phyloP scores from a whole-genome alignment of 2,797 vertebrate genomes.

The Poeciliopsis infans region DNA sequence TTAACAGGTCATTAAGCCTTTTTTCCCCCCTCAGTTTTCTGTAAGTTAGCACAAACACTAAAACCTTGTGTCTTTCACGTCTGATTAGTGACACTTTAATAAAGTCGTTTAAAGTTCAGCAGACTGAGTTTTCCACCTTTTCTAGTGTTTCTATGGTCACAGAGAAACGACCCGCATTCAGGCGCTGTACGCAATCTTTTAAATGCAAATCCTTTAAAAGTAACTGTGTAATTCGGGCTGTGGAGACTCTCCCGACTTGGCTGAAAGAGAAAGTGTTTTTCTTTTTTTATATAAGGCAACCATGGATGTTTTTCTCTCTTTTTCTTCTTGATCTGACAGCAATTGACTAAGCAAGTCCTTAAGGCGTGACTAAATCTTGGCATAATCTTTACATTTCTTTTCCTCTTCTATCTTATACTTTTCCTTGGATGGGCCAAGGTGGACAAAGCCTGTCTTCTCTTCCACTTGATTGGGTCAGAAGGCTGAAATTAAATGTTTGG shows the following conservation, averaged over 20 bases:
- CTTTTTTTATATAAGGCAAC: conserved; percentile 68
- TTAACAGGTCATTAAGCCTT: conserved; percentile 89
- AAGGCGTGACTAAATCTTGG: conserved; percentile 88
- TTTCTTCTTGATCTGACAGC: conserved; percentile 89
- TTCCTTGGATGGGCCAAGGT: conserved; percentile 79
- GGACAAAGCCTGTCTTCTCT: conserved; percentile 87
- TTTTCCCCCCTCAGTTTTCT: conserved; percentile 81
- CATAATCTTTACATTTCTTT: conserved; percentile 88
- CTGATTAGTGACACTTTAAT: conserved; percentile 99
- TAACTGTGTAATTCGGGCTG: conserved; percentile 89
- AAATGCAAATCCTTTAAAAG: conserved; percentile 94
- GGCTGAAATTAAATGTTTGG: conserved; percentile 84
- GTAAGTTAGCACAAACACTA: conserved; percentile 88
- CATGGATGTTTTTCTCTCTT: conserved; percentile 81
- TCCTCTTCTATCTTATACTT: conserved; percentile 56
- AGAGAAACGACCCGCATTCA: conserved; percentile 89
- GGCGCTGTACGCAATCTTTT: conserved; percentile 86
- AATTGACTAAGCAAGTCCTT: conserved; percentile 86
- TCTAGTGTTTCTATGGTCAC: conserved; percentile 96
- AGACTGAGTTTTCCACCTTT: conserved; percentile 98
- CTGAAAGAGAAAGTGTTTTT: conserved; percentile 77
- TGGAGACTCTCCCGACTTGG: conserved; percentile 82
- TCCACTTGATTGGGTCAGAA: conserved; percentile 92
- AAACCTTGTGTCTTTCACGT: conserved; percentile 91
- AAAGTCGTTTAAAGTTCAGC: conserved; percentile 98